These are phyloP conservation scores for Blastobasis adustella DNA, from an alignment of 2,888 invertebrate species.

Conservation along the genomic window DNA sequence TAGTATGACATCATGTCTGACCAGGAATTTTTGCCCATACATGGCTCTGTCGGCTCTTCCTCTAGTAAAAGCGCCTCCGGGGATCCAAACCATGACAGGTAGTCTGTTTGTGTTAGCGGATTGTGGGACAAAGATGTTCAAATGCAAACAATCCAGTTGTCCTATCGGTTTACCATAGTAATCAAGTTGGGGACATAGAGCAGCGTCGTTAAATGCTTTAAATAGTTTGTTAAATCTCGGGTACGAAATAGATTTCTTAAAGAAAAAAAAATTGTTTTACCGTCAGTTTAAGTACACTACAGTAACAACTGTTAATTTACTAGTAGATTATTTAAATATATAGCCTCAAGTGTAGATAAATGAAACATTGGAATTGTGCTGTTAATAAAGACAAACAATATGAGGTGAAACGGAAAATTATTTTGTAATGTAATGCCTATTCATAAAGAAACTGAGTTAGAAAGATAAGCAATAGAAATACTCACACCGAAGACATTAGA, in stretches of 20 bases:
- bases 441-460: not conserved
- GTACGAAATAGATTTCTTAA: slow-evolving; percentile 1
- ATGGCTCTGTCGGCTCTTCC: slow-evolving; percentile 12
- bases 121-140: slow-evolving; percentile 24
- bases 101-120: slow-evolving; percentile 6
- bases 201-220: slow-evolving; percentile 29
- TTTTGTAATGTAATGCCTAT: not conserved
- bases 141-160: slow-evolving; percentile 24
- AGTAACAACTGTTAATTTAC: too few species aligned
- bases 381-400: too few species aligned
- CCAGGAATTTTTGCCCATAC: slow-evolving; percentile 20
- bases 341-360: too few species aligned
- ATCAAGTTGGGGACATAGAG: slow-evolving; percentile 29
- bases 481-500: slow-evolving; percentile 35
- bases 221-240: slow-evolving; percentile 21
- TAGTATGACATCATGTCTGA: slow-evolving; percentile 20
- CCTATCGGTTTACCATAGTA: slow-evolving; percentile 22
- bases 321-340: too few species aligned
- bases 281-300: too few species aligned
- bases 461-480: not conserved
- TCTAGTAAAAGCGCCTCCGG: slow-evolving; percentile 15
- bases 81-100: slow-evolving; percentile 20
- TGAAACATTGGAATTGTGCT: too few species aligned
- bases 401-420: not conserved
- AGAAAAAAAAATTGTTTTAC: slow-evolving; percentile 6